These are phyloP conservation scores for Drosophila pandora DNA, from an alignment of 1,140 invertebrate species.

Conservation along the genomic window DNA sequence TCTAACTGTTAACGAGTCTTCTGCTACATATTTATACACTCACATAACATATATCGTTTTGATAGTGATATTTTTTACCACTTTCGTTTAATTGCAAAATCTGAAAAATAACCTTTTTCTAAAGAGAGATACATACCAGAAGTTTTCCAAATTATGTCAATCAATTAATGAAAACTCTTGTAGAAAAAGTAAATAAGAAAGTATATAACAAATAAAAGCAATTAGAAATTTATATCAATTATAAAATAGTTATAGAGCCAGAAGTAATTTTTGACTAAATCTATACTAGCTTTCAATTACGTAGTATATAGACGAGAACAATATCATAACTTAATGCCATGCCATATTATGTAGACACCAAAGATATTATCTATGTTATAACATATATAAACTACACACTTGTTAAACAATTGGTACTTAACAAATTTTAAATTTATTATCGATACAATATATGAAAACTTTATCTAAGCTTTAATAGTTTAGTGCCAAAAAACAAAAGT, in stretches of 20 bases:
- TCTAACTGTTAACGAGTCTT: constrained; percentile 66
- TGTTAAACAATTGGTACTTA: constrained; percentile 79
- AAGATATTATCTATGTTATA: constrained; percentile 55
- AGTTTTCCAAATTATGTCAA: background rate
- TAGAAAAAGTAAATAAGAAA: background rate
- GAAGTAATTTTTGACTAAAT: constrained; percentile 50
- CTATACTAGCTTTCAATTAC: constrained; percentile 61
- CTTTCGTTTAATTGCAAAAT: constrained; percentile 22
- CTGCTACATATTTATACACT: constrained; percentile 47
- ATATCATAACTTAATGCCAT: constrained; percentile 67
- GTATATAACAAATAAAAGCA: constrained; percentile 16
- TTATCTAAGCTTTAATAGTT: constrained; percentile 81
- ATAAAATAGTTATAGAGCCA: constrained; percentile 35
- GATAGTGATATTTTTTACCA: constrained; percentile 50
- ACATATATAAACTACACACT: constrained; percentile 60
- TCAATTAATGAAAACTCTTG: background rate
- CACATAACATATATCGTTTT: constrained; percentile 52
- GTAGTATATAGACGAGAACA: constrained; percentile 51
- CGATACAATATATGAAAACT: constrained; percentile 61
- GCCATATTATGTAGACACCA: constrained; percentile 66
- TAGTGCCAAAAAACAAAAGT: constrained; percentile 57
- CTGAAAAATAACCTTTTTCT: background rate
- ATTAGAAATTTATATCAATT: constrained; percentile 39
- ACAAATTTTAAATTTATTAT: constrained; percentile 80
- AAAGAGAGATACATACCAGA: background rate